Evolutionary conservation across 2,888 invertebrate genomes (phyloP).

Genomic region (Macrosoma leucophasiata): DNA sequence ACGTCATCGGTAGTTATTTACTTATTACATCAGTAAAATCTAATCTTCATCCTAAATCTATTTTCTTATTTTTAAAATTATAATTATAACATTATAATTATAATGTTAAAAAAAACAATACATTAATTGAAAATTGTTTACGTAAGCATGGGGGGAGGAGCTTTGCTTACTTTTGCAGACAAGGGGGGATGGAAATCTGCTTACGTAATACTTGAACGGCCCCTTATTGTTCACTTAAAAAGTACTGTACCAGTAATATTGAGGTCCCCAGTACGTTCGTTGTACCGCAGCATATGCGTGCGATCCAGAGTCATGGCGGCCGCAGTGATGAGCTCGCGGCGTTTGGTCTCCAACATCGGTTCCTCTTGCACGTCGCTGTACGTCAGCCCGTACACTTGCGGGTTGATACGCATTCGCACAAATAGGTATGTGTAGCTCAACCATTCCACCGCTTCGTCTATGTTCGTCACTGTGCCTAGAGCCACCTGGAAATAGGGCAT

Average conservation of each 20-base stretch:
- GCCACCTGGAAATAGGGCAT: conserved; percentile 84
- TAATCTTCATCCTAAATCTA: too few relatives aligned
- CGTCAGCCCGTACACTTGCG: conserved; percentile 80
- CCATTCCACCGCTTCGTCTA: conserved; percentile 98
- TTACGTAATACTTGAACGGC: too few relatives aligned
- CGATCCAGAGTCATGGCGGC: conserved; percentile 92
- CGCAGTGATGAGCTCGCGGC: conserved; percentile 84
- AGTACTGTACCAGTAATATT: conserved; percentile 81
- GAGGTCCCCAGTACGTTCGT: conserved; percentile 87
- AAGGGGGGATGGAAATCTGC: too few relatives aligned
- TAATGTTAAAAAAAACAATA: too few relatives aligned
- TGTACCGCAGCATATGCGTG: conserved; percentile 95
- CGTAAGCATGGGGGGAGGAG: too few relatives aligned
- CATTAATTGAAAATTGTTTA: too few relatives aligned
- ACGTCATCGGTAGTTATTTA: too few relatives aligned
- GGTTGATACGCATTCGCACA: conserved; percentile 95
- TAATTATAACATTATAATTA: too few relatives aligned
- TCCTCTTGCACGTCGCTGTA: conserved; percentile 82
- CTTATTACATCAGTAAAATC: too few relatives aligned
- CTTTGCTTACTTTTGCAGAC: too few relatives aligned
- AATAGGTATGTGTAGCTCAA: conserved; percentile 97
- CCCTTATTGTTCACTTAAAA: too few relatives aligned
- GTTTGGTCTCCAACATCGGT: conserved; percentile 84
- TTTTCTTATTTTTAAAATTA: too few relatives aligned
- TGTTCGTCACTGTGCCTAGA: conserved; percentile 95